Conservation (phyloP, 1,140 invertebrate genomes). For the Cherax destructor region DNA sequence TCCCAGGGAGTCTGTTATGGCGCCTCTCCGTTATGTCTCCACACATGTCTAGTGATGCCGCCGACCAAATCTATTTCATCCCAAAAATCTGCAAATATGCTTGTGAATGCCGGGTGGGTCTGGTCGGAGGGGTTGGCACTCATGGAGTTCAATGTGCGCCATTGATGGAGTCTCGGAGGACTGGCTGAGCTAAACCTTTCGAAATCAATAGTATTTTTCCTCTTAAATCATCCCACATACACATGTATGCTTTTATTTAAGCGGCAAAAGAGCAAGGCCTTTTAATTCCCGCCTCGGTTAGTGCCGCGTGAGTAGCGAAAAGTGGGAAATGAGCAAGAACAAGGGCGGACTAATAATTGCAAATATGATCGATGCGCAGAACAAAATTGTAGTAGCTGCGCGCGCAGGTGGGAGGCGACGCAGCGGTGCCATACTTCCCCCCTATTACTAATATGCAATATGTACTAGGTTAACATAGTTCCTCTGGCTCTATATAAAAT, state of each 20-base stretch:
- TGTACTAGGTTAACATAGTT: no score
- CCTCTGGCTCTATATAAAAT: no score
- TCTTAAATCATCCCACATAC: not conserved
- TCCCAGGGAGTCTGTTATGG: no score
- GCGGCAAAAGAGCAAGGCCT: not conserved
- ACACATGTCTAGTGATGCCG: no score
- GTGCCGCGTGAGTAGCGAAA: not conserved
- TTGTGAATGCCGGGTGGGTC: not conserved
- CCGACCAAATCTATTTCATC: no score
- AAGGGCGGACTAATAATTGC: not conserved
- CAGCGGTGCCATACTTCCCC: not conserved
- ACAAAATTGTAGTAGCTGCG: not conserved
- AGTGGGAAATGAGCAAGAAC: not conserved
- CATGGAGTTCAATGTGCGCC: constrained; percentile 30
- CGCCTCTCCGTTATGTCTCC: no score
- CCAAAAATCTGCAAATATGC: not conserved
- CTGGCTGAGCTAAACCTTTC: not conserved
- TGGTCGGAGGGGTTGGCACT: not conserved
- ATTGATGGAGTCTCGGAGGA: not conserved
- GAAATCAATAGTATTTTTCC: not conserved
- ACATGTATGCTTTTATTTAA: not conserved
- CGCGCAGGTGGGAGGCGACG: constrained; percentile 25
- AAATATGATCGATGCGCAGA: not conserved
- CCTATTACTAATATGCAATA: not conserved
- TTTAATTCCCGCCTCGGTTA: not conserved